A percentile compares a stretch with the other conserved stretches of the same genome.
phyloP scores from a whole-genome alignment of 2,888 invertebrate genomes.

The Pediacus dermestoides region DNA sequence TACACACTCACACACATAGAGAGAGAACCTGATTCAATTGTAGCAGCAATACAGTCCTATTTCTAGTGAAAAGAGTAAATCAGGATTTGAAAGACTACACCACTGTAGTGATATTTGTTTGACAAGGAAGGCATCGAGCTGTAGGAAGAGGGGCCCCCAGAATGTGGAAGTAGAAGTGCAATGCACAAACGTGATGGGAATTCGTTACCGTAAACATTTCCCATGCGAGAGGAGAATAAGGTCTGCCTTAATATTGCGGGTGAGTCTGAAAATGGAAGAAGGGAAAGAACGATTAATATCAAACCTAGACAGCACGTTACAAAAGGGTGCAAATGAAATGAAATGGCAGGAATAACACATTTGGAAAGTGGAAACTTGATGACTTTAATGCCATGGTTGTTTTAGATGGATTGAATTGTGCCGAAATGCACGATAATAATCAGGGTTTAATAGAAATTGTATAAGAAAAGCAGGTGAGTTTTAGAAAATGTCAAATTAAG shows the following conservation, averaged over 20 bases:
- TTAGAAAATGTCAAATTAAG: no score
- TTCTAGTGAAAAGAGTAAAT: no score
- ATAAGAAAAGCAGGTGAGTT: no score
- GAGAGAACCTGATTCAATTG: no score
- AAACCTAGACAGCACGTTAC: slow-evolving; percentile 28
- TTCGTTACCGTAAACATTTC: slow-evolving; percentile 36
- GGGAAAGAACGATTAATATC: slow-evolving; percentile 38
- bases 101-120: slow-evolving; percentile 29
- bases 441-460: no score
- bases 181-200: slow-evolving; percentile 37
- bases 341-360: no score
- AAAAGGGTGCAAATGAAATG: slow-evolving; percentile 33
- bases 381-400: no score
- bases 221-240: slow-evolving; percentile 34
- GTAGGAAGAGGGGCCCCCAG: slow-evolving; percentile 16
- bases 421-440: no score
- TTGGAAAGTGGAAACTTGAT: no score
- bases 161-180: slow-evolving; percentile 18
- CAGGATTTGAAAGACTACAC: slow-evolving; percentile 11
- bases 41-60: no score
- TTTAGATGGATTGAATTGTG: no score
- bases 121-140: slow-evolving; percentile 28
- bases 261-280: slow-evolving; percentile 28
- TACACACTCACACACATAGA: no score
- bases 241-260: slow-evolving; percentile 34